phyloP scores from a whole-genome alignment of 2,888 invertebrate genomes.

The Melitaea athalia region DNA sequence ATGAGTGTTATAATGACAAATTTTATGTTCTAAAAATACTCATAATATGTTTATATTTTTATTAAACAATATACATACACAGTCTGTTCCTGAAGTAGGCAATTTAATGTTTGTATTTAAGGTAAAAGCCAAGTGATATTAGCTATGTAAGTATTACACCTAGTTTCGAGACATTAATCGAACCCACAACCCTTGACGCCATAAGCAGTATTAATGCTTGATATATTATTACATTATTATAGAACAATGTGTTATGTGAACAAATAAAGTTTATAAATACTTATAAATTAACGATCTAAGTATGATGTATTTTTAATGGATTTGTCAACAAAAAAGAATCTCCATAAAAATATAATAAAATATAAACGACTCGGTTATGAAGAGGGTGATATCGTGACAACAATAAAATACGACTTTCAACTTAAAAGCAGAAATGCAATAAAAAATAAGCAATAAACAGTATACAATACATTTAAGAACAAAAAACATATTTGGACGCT shows the following conservation, averaged over 20 bases:
- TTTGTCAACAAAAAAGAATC: slow-evolving; percentile 4
- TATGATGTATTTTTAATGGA: not conserved
- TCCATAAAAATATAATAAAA: slow-evolving; percentile 3
- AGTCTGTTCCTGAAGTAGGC: too few relatives aligned
- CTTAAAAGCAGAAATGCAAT: slow-evolving; percentile 29
- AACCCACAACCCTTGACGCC: too few relatives aligned
- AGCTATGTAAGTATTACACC: too few relatives aligned
- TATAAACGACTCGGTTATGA: slow-evolving; percentile 14
- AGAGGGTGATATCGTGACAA: slow-evolving; percentile 13
- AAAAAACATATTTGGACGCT: not conserved
- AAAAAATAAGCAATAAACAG: slow-evolving; percentile 28
- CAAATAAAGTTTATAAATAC: not conserved
- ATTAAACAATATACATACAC: too few relatives aligned
- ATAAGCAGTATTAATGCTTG: too few relatives aligned
- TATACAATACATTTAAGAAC: not conserved
- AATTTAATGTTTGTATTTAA: too few relatives aligned
- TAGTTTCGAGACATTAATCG: too few relatives aligned
- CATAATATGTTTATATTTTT: too few relatives aligned
- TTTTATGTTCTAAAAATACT: too few relatives aligned
- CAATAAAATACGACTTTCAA: slow-evolving; percentile 26
- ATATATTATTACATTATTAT: too few relatives aligned
- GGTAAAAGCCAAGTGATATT: too few relatives aligned
- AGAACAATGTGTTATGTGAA: not conserved
- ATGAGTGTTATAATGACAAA: too few relatives aligned
- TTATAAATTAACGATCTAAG: not conserved